phyloP scores from a whole-genome alignment of 2,113 vertebrate species.

The Podarcis muralis region DNA sequence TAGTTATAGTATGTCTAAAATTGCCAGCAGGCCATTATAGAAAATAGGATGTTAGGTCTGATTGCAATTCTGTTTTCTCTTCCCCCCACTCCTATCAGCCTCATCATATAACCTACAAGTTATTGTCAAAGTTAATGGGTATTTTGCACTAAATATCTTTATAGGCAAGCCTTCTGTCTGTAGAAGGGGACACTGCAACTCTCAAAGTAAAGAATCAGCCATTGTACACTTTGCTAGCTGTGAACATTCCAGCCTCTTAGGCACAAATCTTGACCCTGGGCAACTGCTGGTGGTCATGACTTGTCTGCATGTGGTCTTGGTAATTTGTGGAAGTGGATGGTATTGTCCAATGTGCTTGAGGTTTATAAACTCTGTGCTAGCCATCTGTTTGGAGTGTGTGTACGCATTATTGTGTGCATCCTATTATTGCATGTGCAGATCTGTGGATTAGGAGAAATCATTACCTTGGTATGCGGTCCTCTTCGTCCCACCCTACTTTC shows the following conservation, averaged over 20 bases:
- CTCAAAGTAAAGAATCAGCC: background rate
- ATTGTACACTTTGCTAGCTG: background rate
- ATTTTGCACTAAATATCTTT: background rate
- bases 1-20: conserved; percentile 9
- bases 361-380: background rate
- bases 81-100: background rate
- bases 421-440: background rate
- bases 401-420: background rate
- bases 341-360: background rate
- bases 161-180: background rate
- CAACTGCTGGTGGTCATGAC: background rate
- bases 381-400: background rate
- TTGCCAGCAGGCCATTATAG: conserved; percentile 9
- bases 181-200: background rate
- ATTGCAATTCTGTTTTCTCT: background rate
- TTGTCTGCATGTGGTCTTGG: background rate
- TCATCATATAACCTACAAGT: background rate
- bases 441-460: background rate
- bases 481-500: too few species aligned
- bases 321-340: background rate
- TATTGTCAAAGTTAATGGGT: background rate
- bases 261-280: background rate
- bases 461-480: background rate
- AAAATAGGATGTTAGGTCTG: background rate
- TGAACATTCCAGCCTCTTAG: background rate